Evolutionary conservation across 2,888 invertebrate species (phyloP).

Genomic region (Scrobipalpa atriplicella): DNA sequence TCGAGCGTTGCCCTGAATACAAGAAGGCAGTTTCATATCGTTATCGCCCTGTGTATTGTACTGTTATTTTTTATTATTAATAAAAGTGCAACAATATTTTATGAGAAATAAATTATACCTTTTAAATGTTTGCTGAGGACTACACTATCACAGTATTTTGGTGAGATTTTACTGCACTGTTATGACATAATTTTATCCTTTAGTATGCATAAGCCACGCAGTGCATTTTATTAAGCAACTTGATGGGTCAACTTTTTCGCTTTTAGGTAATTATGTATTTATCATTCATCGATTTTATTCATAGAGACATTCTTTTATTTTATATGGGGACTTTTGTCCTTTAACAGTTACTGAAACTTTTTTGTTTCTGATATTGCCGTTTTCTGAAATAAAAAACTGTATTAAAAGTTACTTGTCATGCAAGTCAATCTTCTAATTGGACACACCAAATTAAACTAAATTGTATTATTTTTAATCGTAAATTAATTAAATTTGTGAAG

Average conservation of each 20-base stretch:
- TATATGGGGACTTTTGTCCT: too few relatives aligned
- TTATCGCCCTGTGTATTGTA: not conserved
- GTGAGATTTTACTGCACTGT: not conserved
- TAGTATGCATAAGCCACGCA: not conserved
- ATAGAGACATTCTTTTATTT: too few relatives aligned
- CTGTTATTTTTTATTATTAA: not conserved
- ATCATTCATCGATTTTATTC: not conserved
- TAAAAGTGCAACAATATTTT: not conserved
- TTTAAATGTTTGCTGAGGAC: not conserved
- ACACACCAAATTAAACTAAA: too few relatives aligned
- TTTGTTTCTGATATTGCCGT: too few relatives aligned
- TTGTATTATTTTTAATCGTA: too few relatives aligned
- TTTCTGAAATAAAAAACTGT: too few relatives aligned
- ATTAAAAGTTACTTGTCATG: too few relatives aligned
- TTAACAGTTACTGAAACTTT: too few relatives aligned
- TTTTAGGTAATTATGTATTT: not conserved
- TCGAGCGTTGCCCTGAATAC: slow-evolving; percentile 61
- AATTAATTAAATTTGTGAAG: too few relatives aligned
- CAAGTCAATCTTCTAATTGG: too few relatives aligned
- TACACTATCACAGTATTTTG: not conserved
- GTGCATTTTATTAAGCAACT: not conserved
- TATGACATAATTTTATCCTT: not conserved
- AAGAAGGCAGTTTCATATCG: slow-evolving; percentile 31
- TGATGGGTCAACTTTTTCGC: not conserved
- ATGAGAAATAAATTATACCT: not conserved